These are phyloP conservation scores for Acrocyrtus sp. DNA, from an alignment of 2,888 invertebrate genomes.

Conservation along the genomic window DNA sequence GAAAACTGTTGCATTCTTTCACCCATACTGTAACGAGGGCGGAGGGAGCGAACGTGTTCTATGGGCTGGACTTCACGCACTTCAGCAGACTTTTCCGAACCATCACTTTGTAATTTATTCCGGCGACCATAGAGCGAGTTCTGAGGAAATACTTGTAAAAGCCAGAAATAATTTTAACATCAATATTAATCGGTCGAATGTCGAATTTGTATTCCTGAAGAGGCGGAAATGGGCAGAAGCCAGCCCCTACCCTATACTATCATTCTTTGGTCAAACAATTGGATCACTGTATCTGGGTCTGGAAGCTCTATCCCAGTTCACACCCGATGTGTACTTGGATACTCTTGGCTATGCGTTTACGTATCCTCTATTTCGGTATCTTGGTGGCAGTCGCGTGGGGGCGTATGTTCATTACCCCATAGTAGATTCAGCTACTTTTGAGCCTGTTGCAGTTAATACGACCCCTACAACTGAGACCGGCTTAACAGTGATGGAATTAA, in stretches of 20 bases:
- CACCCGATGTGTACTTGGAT: conserved; percentile 91
- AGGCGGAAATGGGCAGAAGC: conserved; percentile 83
- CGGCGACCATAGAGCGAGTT: conserved; percentile 82
- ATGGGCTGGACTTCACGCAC: conserved; percentile 89
- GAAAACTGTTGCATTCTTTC: conserved; percentile 83
- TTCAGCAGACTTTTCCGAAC: conserved; percentile 72
- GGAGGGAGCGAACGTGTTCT: conserved; percentile 98
- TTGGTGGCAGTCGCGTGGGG: conserved; percentile 83
- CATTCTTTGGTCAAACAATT: conserved; percentile 88
- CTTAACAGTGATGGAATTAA: conserved; percentile 82
- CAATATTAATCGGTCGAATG: conserved; percentile 70
- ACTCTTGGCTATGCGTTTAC: conserved; percentile 96
- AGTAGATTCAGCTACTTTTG: conserved; percentile 92
- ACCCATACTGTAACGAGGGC: conserved; percentile 98
- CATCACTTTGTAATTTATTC: conserved; percentile 89
- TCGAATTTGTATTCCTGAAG: conserved; percentile 84
- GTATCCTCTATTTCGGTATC: conserved; percentile 87
- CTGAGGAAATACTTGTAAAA: conserved; percentile 80
- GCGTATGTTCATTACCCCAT: conserved; percentile 97
- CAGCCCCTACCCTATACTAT: conserved; percentile 86
- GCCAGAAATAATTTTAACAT: conserved; percentile 80
- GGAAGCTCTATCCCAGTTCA: conserved; percentile 84
- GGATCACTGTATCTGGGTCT: conserved; percentile 87
- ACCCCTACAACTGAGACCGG: conserved; percentile 80
- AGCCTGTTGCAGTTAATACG: conserved; percentile 78